phyloP scores from a whole-genome alignment of 2,113 vertebrate species.

The Thryonomys swinderianus region DNA sequence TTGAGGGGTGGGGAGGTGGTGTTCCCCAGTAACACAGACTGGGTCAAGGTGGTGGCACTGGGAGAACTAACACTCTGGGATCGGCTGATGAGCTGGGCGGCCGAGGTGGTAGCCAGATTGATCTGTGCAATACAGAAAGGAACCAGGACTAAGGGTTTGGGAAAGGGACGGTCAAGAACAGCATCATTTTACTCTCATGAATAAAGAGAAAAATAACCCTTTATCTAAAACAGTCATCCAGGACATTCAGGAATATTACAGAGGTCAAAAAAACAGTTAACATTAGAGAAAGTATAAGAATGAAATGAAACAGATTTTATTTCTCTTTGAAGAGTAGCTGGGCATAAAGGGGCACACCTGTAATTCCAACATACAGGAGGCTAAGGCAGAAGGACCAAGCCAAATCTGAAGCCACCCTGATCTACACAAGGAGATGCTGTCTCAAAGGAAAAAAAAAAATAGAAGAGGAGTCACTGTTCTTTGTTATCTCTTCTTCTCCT shows the following conservation, averaged over 20 bases:
- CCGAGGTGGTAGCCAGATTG: slow-evolving; percentile 89
- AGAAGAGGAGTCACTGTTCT: background rate
- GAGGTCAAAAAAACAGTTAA: background rate
- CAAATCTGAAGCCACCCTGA: background rate
- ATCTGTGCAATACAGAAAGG: slow-evolving; percentile 83
- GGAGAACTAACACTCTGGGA: slow-evolving; percentile 91
- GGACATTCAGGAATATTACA: background rate
- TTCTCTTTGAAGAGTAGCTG: background rate
- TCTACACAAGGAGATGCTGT: background rate
- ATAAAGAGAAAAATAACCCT: background rate
- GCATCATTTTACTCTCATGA: background rate
- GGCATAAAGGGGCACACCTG: background rate
- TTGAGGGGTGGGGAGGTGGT: slow-evolving; percentile 90
- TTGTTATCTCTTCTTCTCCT: background rate
- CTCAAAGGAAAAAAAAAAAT: background rate
- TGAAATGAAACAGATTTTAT: background rate
- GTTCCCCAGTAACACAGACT: slow-evolving; percentile 96
- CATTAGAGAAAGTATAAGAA: slow-evolving; percentile 1
- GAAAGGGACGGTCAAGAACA: background rate
- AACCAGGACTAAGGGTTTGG: background rate
- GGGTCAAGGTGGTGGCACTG: slow-evolving; percentile 94
- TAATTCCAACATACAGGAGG: background rate
- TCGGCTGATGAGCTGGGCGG: slow-evolving; percentile 89
- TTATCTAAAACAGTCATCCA: background rate
- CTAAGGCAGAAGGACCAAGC: background rate